Conservation (phyloP, 2,888 invertebrate species). For the Ecliptopera silaceata region DNA sequence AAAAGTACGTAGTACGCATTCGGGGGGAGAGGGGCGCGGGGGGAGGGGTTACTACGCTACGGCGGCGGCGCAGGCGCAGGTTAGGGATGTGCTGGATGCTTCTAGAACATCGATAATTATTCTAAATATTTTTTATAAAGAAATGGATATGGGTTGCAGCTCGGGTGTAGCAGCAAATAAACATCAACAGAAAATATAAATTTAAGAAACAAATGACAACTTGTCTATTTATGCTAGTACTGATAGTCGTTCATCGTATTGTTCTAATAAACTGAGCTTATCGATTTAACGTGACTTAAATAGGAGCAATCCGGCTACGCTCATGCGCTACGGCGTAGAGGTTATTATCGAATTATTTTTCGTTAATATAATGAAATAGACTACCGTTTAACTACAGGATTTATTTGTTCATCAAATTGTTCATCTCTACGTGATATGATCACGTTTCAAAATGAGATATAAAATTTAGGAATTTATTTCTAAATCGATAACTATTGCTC, state of each 20-base stretch:
- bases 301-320: background rate
- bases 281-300: background rate
- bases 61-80: slow-evolving; percentile 1
- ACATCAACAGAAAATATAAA: too few relatives aligned
- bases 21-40: slow-evolving; percentile 43
- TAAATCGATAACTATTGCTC: slow-evolving; percentile 12
- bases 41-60: slow-evolving; percentile 56
- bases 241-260: too few relatives aligned
- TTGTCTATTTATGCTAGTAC: too few relatives aligned
- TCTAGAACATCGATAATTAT: background rate
- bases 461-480: background rate
- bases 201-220: too few relatives aligned
- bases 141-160: too few relatives aligned
- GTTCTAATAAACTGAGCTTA: too few relatives aligned
- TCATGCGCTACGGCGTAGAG: slow-evolving; percentile 10
- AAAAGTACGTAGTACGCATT: slow-evolving; percentile 70
- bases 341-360: too few relatives aligned
- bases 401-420: background rate
- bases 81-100: slow-evolving; percentile 9
- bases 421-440: too few relatives aligned
- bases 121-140: background rate
- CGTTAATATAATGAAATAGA: background rate
- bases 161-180: too few relatives aligned
- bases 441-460: too few relatives aligned
- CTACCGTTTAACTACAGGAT: background rate